Conservation (phyloP, 2,797 vertebrate genomes). For the Intellagama lesueurii region DNA sequence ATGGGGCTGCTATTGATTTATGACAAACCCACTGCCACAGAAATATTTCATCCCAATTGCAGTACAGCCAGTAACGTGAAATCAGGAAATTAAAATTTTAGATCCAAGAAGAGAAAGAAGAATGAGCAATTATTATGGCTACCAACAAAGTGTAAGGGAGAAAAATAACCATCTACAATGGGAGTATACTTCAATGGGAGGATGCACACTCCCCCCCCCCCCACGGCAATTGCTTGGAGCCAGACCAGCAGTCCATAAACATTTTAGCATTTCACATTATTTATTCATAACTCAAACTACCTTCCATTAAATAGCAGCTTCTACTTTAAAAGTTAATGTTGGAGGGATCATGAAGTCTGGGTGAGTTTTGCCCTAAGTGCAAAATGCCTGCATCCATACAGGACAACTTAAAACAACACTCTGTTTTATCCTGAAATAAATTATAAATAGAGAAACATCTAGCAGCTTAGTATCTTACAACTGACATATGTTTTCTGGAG, state of each 20-base stretch:
- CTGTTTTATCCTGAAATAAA: slow-evolving; percentile 57
- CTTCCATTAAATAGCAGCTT: slow-evolving; percentile 41
- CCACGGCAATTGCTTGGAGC: slow-evolving; percentile 25
- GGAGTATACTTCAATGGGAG: not conserved
- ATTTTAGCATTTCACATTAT: slow-evolving; percentile 33
- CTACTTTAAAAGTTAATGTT: slow-evolving; percentile 49
- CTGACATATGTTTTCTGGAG: slow-evolving; percentile 68
- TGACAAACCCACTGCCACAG: slow-evolving; percentile 6
- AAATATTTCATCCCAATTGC: slow-evolving; percentile 15
- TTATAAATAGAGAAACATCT: slow-evolving; percentile 57
- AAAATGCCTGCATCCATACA: slow-evolving; percentile 49
- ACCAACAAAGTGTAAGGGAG: not conserved
- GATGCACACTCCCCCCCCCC: too few species aligned
- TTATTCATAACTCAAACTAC: slow-evolving; percentile 19
- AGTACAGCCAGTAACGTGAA: not conserved
- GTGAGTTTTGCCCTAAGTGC: slow-evolving; percentile 46
- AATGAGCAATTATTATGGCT: not conserved
- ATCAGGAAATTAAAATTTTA: slow-evolving; percentile 10
- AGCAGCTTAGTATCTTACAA: slow-evolving; percentile 63
- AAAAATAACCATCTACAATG: not conserved
- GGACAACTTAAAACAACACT: slow-evolving; percentile 64
- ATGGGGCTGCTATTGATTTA: not conserved
- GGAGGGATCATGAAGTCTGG: slow-evolving; percentile 30
- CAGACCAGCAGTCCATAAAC: slow-evolving; percentile 21
- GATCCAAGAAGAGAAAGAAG: not conserved